Base-by-base conservation (phyloP, 2,888 invertebrate genomes). In the Nipponacmea schrenckii region DNA sequence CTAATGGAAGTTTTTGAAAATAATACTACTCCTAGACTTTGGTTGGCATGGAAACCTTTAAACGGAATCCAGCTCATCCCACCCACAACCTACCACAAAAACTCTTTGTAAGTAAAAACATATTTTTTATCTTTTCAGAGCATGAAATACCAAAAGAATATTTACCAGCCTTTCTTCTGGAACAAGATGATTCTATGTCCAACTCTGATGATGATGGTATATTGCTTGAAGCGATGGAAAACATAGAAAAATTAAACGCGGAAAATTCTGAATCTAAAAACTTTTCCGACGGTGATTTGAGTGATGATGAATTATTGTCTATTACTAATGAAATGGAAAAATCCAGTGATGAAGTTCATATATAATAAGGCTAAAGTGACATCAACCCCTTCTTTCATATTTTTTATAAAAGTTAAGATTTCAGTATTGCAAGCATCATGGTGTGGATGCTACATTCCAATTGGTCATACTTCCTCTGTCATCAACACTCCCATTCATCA, bases 161-260 rank as follows among this genome's bases (percentile, higher is more conserved):
- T 14, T 72, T 84, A 17, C 82, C 81, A 24, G 77, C 77, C 2
- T 74, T 77, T 69, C 80, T 79, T 72, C 80, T 81, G 70, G 71
- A 77, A 50, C 77, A 76, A 24, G 67, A 71, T 27, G 65, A 64
- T 56, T 68, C 66, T 14, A 64, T 67, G n/a, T 45, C 67, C 5
- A 44, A 67, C 62, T 46, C 67, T 24, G 76, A 76, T 46, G 72
- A 72, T n/a, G 77, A 79, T 24, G 70, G 67, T 67, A 48, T 65
- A 44, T 62, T 62, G 17, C 7, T 67, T 27, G 14, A 17, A 20
- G 48, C 24, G 2, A 56, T 56, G 8, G 48, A 39, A 20, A 24
- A 39, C 17, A 50, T 48, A 46, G 69, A 48, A 24, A 39, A 39
- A 39, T 8, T 8, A 1, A 39, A 39, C 39, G 10, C 39, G 10